Evolutionary conservation across 2,888 invertebrate genomes (phyloP).

Genomic region (Athrips mouffetella): DNA sequence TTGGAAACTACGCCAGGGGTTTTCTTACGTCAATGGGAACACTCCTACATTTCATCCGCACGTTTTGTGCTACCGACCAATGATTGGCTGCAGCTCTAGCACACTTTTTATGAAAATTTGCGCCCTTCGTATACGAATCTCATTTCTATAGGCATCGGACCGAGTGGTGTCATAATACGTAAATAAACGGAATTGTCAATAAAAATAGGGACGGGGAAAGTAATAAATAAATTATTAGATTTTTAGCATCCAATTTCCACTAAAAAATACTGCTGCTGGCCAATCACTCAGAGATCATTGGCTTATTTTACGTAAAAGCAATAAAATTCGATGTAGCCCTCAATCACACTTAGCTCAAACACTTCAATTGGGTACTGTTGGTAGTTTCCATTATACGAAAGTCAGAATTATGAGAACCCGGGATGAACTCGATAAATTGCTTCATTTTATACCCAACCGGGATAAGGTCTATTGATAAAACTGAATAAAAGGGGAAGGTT

Average conservation of each 20-base stretch:
- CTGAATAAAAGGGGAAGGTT: conserved; percentile 4
- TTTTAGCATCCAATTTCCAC: too few species aligned
- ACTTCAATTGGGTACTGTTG: conserved; percentile 2
- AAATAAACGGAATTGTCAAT: neutral
- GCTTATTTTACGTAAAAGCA: too few species aligned
- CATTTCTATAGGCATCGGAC: conserved; percentile 26
- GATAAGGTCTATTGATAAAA: neutral
- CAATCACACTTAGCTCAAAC: neutral
- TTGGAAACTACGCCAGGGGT: too few species aligned
- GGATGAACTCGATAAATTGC: conserved; percentile 25
- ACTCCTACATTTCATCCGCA: conserved; percentile 48
- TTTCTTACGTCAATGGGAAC: conserved; percentile 31
- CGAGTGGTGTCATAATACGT: conserved; percentile 8
- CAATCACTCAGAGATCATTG: too few species aligned
- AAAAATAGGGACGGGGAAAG: neutral
- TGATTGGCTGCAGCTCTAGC: conserved; percentile 38
- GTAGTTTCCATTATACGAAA: neutral
- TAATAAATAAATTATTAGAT: neutral
- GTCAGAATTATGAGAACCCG: conserved; percentile 17
- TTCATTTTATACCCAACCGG: neutral
- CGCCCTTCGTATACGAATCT: conserved; percentile 38
- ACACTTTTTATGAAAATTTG: conserved; percentile 35
- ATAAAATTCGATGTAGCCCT: too few species aligned
- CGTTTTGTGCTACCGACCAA: conserved; percentile 45
- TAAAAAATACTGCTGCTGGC: too few species aligned